Evolutionary conservation across 2,113 vertebrate species (phyloP), one percentile per base, ranked within the genome.

Genomic region (Cervus canadensis): DNA sequence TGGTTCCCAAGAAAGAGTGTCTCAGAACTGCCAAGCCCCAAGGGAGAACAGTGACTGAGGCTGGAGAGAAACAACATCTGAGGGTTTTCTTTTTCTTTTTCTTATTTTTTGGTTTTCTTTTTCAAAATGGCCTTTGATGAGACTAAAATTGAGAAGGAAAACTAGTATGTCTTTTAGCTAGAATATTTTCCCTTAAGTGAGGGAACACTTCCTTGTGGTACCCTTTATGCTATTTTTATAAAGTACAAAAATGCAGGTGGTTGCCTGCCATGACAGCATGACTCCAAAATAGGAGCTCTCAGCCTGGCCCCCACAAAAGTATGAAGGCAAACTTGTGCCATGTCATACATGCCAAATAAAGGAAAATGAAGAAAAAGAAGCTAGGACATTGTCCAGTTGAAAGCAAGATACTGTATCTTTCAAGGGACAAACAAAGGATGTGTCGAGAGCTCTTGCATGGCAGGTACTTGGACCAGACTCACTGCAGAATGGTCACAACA

Each of bases 41-140:
- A 95, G 40, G 21, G 36, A 89, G 56, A 89, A 64, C 50, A 52
- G 59, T 57, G 84, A 8, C 87, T 25, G 36, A 87, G 43, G 13
- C 60, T 79, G 25, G 17, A 28, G 30, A 95, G 62, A 60, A 87
- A 50, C 28, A 82, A 30, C 87, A 85, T 19, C 45, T 15, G 33
- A 88, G 15, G 33, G n/a, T 48, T 87, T 57, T 87, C 40, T 45
- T 48, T 96, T 96, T 92, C 59, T 45, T 48, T 96, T 96, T 92
- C 54, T 45, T 40, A 96, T 96, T 90, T 48, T 50, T 50, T 50
- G 28, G n/a, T 48, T 87, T 57, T 87, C 40, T 45, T 48, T 96
- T 96, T 92, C 59, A 74, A 83, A 43, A 48, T 86, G 30, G 56
- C 16, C 83, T 93, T 67, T 93, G 28, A 17, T 79, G 14, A 43